A percentile compares a stretch with the other conserved stretches of the same genome.
Conservation (phyloP, 2,888 invertebrate genomes). For the Drosophila dives region DNA sequence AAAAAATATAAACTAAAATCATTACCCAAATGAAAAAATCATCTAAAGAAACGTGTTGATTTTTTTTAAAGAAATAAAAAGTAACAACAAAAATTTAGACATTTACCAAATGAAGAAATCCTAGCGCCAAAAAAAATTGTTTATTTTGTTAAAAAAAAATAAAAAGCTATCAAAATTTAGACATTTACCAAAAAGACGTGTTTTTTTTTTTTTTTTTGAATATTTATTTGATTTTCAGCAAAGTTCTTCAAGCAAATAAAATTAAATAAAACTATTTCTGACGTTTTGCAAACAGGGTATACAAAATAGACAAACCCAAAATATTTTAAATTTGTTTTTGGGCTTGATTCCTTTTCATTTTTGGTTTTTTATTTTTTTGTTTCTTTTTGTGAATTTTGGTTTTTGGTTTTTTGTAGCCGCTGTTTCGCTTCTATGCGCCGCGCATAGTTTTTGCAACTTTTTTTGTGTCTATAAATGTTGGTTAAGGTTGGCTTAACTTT, state of each 20-base stretch:
- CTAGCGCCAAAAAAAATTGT: no score
- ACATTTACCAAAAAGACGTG: neutral
- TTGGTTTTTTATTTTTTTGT: neutral
- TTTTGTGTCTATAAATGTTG: constrained; percentile 74
- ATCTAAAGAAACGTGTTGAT: neutral
- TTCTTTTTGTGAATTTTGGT: constrained; percentile 4
- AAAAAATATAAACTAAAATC: no score
- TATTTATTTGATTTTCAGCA: neutral
- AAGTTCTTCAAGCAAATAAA: neutral
- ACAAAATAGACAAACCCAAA: neutral
- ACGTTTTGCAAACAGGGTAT: neutral
- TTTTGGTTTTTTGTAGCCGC: constrained; percentile 17
- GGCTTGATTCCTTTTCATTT: constrained; percentile 7
- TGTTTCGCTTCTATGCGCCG: constrained; percentile 51
- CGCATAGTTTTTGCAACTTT: constrained; percentile 56
- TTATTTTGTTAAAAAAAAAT: no score
- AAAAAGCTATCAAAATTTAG: no score
- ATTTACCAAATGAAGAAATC: no score
- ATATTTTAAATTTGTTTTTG: constrained; percentile 22
- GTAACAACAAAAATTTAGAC: no score
- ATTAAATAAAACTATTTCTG: no score
- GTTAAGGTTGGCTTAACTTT: constrained; percentile 78
- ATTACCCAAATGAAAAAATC: no score
- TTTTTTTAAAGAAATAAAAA: neutral
- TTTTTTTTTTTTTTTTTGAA: neutral